These are phyloP conservation scores for Hozukius guyotensis DNA, from an alignment of 2,797 vertebrate species.

Conservation along the genomic window DNA sequence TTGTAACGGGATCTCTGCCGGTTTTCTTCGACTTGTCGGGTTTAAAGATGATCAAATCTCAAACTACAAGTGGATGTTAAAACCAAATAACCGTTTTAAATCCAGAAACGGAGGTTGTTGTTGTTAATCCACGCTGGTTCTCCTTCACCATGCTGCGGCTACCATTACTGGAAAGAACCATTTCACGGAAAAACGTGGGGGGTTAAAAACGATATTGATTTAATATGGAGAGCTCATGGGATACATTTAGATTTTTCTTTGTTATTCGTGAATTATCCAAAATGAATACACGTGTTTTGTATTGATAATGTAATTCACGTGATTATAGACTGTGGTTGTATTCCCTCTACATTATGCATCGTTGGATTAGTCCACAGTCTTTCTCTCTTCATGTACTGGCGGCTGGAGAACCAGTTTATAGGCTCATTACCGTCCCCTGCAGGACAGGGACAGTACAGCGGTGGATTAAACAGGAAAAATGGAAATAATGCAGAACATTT, in stretches of 20 bases:
- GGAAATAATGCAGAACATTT: too few relatives aligned
- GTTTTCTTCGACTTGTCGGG: not conserved
- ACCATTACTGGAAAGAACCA: conserved; percentile 67
- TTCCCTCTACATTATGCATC: not conserved
- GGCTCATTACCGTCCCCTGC: not conserved
- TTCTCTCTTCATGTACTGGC: not conserved
- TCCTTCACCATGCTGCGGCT: conserved; percentile 23
- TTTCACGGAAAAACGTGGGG: rapidly evolving
- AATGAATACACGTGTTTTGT: rapidly evolving
- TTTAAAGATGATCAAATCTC: not conserved
- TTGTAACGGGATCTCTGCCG: not conserved
- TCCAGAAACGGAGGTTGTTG: not conserved
- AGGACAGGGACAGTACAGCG: not conserved
- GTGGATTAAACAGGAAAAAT: too few relatives aligned
- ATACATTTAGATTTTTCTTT: rapidly evolving
- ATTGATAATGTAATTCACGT: not conserved
- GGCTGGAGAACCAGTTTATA: not conserved
- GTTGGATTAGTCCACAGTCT: conserved; percentile 37
- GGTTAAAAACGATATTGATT: not conserved
- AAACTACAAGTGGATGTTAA: not conserved
- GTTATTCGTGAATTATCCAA: rapidly evolving
- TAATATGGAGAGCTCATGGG: rapidly evolving
- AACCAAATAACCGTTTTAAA: not conserved
- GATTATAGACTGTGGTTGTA: not conserved
- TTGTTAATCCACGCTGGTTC: conserved; percentile 17